Evolutionary conservation across 1,140 invertebrate species (phyloP), one percentile per base, ranked within the genome.

Genomic region (Magallana ariakensis): DNA sequence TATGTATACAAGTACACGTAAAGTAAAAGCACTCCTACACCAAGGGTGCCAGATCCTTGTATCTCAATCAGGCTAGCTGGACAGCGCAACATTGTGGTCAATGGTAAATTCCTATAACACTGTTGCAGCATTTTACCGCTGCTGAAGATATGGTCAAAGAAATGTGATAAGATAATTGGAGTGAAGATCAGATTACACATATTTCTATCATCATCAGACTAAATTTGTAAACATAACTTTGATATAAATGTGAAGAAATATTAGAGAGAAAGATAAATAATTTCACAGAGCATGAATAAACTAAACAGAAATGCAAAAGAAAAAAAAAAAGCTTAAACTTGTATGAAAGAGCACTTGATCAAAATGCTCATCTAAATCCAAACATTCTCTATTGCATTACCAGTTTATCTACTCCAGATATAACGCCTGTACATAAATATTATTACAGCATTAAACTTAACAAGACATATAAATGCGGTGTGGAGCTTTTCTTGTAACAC

Each of bases 1-100:
- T 75, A 75, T 75, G 66, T 75, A 33, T 75, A 75, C 33, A 75
- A 75, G 66, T 75, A 75, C 33, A 75, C 22, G 66, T 75, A 26
- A 8, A 26, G 33, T 75, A 75, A 75, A 75, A 75, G 66, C 66
- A 9, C 13, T 33, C 66, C 33, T 19, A 75, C 66, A 33, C 13
- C 10, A 9, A 19, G 11, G 26, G 66, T 75, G 66, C 10, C 66
- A 75, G 66, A 75, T 46, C 33, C 66, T 11, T 75, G 11, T 75
- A 75, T 26, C 22, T 19, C 13, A 5, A 26, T 22, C 66, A 70
- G 11, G 22, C 22, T 75, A 33, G 22, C 66, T 75, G 22, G 22
- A 75, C 66, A 26, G 66, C 5, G 22, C 66, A 26, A 7, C 5
- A 19, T 13, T 13, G 8, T 62, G 19, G 58, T 62, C 58, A 75